A percentile compares a stretch with the other conserved stretches of the same genome.
These are phyloP conservation scores for Momotus momota DNA, from an alignment of 2,797 vertebrate species.

Conservation along the genomic window DNA sequence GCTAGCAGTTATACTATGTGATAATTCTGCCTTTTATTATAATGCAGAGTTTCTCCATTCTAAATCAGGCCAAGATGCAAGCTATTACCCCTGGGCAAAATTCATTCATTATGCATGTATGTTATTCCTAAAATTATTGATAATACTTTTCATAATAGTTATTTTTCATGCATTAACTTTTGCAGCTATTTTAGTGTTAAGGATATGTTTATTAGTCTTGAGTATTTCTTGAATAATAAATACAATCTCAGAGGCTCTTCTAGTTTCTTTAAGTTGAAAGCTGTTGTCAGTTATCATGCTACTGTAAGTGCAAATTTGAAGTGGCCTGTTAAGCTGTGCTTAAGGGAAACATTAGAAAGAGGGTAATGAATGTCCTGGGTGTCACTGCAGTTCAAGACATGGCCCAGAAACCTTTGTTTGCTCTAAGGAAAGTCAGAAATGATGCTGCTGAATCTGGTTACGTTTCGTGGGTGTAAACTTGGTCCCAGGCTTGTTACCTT, in stretches of 20 bases:
- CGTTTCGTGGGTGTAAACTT: neutral
- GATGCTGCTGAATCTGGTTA: neutral
- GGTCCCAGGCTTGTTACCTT: neutral
- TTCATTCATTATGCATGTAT: slow-evolving; percentile 91
- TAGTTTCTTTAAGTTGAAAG: slow-evolving; percentile 59
- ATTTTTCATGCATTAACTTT: slow-evolving; percentile 93
- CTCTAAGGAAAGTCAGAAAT: neutral
- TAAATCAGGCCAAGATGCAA: slow-evolving; percentile 86
- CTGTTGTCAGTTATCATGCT: slow-evolving; percentile 31
- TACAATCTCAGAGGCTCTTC: slow-evolving; percentile 54
- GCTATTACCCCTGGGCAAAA: slow-evolving; percentile 87
- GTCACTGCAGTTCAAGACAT: neutral
- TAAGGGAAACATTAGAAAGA: neutral
- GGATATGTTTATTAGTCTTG: slow-evolving; percentile 87
- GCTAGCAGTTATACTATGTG: slow-evolving; percentile 81
- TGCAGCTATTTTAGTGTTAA: slow-evolving; percentile 87
- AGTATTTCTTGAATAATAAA: slow-evolving; percentile 77
- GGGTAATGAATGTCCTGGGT: neutral
- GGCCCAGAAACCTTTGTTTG: neutral
- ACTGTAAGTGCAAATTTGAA: slow-evolving; percentile 44
- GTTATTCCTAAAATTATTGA: slow-evolving; percentile 94
- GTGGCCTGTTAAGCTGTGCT: neutral
- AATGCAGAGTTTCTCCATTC: slow-evolving; percentile 82
- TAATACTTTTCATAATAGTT: slow-evolving; percentile 89
- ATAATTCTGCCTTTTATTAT: slow-evolving; percentile 85